Evolutionary conservation across 2,888 invertebrate genomes (phyloP).

Genomic region (Rotaria macrura): DNA sequence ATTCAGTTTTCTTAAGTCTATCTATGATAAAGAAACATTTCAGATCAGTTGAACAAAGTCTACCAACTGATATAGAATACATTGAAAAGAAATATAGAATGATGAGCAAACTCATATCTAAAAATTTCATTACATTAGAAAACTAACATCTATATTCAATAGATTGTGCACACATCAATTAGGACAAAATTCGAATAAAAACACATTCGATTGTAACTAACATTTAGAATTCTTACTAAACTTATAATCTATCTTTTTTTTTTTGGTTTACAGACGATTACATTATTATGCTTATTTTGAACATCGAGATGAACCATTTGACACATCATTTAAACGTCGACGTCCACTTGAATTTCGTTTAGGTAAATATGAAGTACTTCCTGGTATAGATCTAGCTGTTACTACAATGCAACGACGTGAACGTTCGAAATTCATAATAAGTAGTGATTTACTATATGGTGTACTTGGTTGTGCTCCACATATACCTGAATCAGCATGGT

Average conservation of each 20-base stretch:
- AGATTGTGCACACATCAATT: no score
- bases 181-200: no score
- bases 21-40: no score
- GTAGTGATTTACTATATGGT: slow-evolving; percentile 65
- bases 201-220: no score
- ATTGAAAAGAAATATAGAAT: no score
- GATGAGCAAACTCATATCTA: no score
- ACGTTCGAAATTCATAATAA: slow-evolving; percentile 64
- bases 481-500: slow-evolving; percentile 57
- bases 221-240: no score
- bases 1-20: no score
- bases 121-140: no score
- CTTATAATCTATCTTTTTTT: background rate
- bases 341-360: slow-evolving; percentile 42
- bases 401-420: slow-evolving; percentile 69
- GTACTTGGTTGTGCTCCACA: slow-evolving; percentile 66
- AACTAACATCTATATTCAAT: no score
- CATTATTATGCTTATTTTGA: slow-evolving; percentile 65
- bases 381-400: slow-evolving; percentile 36
- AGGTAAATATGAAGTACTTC: slow-evolving; percentile 35
- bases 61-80: no score
- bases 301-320: slow-evolving; percentile 62
- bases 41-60: no score
- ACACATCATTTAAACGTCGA: slow-evolving; percentile 56
- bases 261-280: slow-evolving; percentile 44